These are phyloP conservation scores for Semnornis frantzii DNA, from an alignment of 2,113 vertebrate genomes.

Conservation along the genomic window DNA sequence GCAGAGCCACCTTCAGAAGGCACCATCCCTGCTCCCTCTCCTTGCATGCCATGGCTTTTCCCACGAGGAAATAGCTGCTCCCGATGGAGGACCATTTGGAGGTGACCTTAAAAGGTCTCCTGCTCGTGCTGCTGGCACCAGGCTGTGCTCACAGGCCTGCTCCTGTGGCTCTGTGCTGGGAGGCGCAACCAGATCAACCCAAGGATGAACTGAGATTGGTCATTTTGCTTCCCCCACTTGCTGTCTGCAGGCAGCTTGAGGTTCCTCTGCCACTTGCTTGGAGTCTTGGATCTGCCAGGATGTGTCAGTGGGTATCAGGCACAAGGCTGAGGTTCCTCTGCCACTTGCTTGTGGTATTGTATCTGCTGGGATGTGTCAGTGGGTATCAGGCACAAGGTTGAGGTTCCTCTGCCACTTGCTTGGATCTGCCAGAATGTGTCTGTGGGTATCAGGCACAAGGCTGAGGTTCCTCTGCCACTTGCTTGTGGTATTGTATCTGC, in stretches of 20 bases:
- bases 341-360: too few relatives aligned
- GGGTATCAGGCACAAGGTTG: too few relatives aligned
- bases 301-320: neutral
- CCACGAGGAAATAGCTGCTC: neutral
- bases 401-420: too few relatives aligned
- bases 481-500: neutral
- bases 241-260: neutral
- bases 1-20: neutral
- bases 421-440: too few relatives aligned
- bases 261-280: neutral
- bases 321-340: too few relatives aligned
- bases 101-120: neutral
- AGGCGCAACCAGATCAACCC: fast-evolving
- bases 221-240: fast-evolving
- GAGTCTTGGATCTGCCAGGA: fast-evolving
- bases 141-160: too few relatives aligned
- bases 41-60: neutral
- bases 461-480: too few relatives aligned
- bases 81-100: fast-evolving
- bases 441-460: too few relatives aligned
- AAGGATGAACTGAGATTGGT: fast-evolving
- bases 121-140: fast-evolving
- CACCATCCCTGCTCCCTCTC: neutral
- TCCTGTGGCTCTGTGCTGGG: fast-evolving
- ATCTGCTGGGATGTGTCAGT: too few relatives aligned